A percentile compares a stretch with the other conserved stretches of the same genome.
Evolutionary conservation across 2,797 vertebrate species (phyloP).

Genomic region (Salarias fasciatus): DNA sequence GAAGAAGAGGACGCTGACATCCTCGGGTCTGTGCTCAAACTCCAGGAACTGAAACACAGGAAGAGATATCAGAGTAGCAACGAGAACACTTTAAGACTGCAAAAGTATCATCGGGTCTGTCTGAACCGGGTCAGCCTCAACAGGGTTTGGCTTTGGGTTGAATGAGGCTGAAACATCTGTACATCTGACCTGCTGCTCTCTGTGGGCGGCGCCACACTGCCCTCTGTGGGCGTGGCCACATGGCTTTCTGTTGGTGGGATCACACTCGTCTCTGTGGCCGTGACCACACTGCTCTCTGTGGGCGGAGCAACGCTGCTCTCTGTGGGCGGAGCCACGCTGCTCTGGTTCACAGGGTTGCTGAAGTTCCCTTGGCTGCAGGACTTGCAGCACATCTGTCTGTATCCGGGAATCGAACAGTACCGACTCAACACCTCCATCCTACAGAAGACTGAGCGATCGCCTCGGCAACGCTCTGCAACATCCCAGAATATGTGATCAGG

Average conservation of each 20-base stretch:
- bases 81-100: no score
- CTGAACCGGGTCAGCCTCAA: no score
- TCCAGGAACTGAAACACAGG: conserved; percentile 36
- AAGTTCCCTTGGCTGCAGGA: conserved; percentile 83
- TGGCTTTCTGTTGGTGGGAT: not conserved
- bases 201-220: not conserved
- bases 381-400: conserved; percentile 93
- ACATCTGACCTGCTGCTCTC: conserved; percentile 28
- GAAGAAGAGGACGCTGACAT: conserved; percentile 14
- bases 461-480: conserved; percentile 82
- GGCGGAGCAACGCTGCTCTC: not conserved
- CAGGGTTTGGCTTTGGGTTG: no score
- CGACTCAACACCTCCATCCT: conserved; percentile 90
- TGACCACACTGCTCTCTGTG: not conserved
- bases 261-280: not conserved
- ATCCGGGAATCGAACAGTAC: conserved; percentile 90
- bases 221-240: not conserved
- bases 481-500: conserved; percentile 15
- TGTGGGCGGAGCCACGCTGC: not conserved
- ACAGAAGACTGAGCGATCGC: conserved; percentile 93
- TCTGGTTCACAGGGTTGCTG: conserved; percentile 31
- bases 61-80: not conserved
- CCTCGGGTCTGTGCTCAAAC: conserved; percentile 3
- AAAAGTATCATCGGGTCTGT: no score
- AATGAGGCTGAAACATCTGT: no score